phyloP scores from a whole-genome alignment of 2,113 vertebrate genomes.

The Tiliqua scincoides region DNA sequence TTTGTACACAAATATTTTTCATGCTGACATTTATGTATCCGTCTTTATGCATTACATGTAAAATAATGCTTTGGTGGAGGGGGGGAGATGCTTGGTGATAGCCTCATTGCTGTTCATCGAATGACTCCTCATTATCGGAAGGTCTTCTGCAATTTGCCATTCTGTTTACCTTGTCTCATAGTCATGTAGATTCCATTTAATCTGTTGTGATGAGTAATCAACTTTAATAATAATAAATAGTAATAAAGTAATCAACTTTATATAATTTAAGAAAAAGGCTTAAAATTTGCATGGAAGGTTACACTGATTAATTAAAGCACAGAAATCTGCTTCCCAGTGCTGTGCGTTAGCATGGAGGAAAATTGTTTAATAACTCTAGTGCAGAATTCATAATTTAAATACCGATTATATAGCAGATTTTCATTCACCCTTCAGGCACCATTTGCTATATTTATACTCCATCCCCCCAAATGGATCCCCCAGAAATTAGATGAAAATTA shows the following conservation, averaged over 20 bases:
- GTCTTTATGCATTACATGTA: neutral
- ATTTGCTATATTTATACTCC: neutral
- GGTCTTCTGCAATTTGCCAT: conserved; percentile 23
- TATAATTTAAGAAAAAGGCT: conserved; percentile 41
- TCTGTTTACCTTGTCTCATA: conserved; percentile 44
- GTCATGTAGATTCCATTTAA: conserved; percentile 24
- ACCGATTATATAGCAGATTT: conserved; percentile 50
- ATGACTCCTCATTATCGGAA: neutral
- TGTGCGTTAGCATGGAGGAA: conserved; percentile 40
- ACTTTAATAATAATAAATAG: too few species aligned
- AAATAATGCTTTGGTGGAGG: neutral
- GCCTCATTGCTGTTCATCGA: neutral
- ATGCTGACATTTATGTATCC: neutral
- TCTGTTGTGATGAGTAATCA: conserved; percentile 23
- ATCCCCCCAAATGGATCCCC: neutral
- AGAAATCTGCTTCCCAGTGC: conserved; percentile 38
- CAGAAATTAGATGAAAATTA: conserved; percentile 42
- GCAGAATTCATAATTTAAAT: conserved; percentile 53
- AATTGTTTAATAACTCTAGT: conserved; percentile 54
- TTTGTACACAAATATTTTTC: neutral
- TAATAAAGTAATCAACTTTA: conserved; percentile 22
- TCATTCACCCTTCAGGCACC: conserved; percentile 27
- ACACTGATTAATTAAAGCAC: conserved; percentile 41
- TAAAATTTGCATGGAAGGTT: conserved; percentile 26
- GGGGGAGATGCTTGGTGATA: neutral